Base-by-base conservation (phyloP, 2,797 vertebrate genomes). In the Danio jaintianensis region DNA sequence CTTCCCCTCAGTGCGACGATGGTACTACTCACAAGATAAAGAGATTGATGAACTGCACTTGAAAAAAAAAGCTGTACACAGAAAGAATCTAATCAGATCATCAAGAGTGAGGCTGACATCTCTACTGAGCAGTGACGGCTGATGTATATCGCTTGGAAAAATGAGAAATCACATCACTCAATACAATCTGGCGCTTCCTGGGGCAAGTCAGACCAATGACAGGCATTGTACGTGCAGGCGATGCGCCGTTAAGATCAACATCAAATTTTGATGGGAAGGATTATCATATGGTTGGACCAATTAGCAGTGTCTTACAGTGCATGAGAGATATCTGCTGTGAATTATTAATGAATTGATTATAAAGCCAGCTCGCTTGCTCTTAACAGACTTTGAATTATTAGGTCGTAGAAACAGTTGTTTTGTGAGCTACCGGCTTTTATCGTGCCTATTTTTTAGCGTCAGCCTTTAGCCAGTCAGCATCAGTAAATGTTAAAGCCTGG, bases 31-130 rank as follows among this genome's bases (percentile, higher is more conserved):
- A 89, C 94, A 94, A 95, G 95, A 97, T 97, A 96, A 94, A 97
- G 93, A 95, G 94, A 95, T 95, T 96, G 96, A 97, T 97, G 96
- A 96, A 97, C 96, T 97, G 95, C 91, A 93, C 94, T 96, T 94
- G 94, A 97, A 96, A 95, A 93, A 97, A 96, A 95, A 93, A 92
- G 91, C 90, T 85, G 91, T 92, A 94, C 94, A 96, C 93, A 94
- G 95, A 96, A 92, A 87, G 91, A 91, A 93, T 92, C 92, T 88
- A 89, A 89, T 90, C 59, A 83, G 88, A 92, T 91, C 36, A 18
- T 91, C 87, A 76, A 29, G 67, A 87, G 88, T 42, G 77, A 80
- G 75, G 87, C 85, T 92, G 86, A 75, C 56, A 55, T 61, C 50
- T 83, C 29, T 48, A 6, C 52, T 63, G 16, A 71, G 22, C 67